Conservation (phyloP, 2,113 vertebrate genomes). For the Seriola quinqueradiata region DNA sequence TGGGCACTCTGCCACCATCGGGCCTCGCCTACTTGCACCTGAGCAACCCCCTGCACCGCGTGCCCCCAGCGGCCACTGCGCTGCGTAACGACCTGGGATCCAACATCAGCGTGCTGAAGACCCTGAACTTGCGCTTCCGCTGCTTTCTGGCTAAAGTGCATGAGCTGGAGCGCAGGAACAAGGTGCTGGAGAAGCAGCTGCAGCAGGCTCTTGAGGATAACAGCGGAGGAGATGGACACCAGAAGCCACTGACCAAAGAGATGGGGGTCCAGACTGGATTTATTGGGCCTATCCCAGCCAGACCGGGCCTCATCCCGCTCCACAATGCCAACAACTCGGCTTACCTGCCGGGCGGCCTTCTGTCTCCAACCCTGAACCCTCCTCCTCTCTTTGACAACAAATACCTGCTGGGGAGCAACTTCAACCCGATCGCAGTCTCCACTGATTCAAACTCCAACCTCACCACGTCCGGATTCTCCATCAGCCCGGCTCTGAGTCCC, state of each 20-base stretch:
- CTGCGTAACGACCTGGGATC: slow-evolving; percentile 89
- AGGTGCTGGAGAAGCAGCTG: slow-evolving; percentile 89
- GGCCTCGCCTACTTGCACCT: slow-evolving; percentile 74
- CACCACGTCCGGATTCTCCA: slow-evolving; percentile 31
- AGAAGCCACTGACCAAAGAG: slow-evolving; percentile 82
- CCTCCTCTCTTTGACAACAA: slow-evolving; percentile 55
- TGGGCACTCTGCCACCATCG: slow-evolving; percentile 64
- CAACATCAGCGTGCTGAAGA: slow-evolving; percentile 91
- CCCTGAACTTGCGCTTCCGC: slow-evolving; percentile 90
- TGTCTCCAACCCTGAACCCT: slow-evolving; percentile 74
- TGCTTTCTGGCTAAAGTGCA: slow-evolving; percentile 92
- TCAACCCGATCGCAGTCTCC: slow-evolving; percentile 12
- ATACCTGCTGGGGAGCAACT: slow-evolving; percentile 29
- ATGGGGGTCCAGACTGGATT: slow-evolving; percentile 86
- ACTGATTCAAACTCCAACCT: slow-evolving; percentile 79
- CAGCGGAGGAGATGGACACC: slow-evolving; percentile 48
- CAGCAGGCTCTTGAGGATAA: slow-evolving; percentile 81
- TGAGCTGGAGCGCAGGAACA: slow-evolving; percentile 90
- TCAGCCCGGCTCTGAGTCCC: slow-evolving; percentile 67
- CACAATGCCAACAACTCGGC: slow-evolving; percentile 70
- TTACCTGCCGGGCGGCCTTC: slow-evolving; percentile 70
- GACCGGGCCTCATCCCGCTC: slow-evolving; percentile 68
- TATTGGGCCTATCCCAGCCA: slow-evolving; percentile 54
- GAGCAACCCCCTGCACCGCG: slow-evolving; percentile 65
- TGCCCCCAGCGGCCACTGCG: slow-evolving; percentile 81